These are phyloP conservation scores for Leptopilina drosophilae DNA, from an alignment of 2,888 invertebrate genomes.

Conservation along the genomic window DNA sequence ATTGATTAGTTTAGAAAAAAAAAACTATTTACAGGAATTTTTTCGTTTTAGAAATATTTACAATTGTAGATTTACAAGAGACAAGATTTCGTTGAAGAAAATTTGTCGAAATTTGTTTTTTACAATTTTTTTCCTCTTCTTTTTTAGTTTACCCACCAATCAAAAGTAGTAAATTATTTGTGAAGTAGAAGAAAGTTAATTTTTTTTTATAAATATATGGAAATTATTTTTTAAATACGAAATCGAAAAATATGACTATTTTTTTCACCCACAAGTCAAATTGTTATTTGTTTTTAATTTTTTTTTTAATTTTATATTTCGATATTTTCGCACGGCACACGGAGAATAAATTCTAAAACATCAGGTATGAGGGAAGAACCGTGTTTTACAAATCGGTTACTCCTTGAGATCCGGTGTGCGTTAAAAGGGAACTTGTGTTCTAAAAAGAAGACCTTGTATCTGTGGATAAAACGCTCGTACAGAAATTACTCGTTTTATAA, in stretches of 20 bases:
- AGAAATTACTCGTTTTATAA: slow-evolving; percentile 59
- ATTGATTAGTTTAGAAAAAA: background rate
- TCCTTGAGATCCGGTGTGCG: slow-evolving; percentile 41
- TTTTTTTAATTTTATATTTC: background rate
- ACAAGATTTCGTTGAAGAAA: too few relatives aligned
- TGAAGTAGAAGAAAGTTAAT: too few relatives aligned
- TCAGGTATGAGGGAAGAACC: slow-evolving; percentile 29
- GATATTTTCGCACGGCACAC: background rate
- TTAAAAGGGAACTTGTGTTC: slow-evolving; percentile 67
- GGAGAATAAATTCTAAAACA: slow-evolving; percentile 30
- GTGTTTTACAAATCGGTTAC: slow-evolving; percentile 41
- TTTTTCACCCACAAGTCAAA: too few relatives aligned
- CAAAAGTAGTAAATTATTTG: too few relatives aligned
- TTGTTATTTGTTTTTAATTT: too few relatives aligned
- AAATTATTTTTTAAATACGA: background rate
- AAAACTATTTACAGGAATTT: background rate
- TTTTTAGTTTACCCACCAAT: too few relatives aligned
- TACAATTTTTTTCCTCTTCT: too few relatives aligned
- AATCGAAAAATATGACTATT: background rate
- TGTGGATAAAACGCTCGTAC: slow-evolving; percentile 52
- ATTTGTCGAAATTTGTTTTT: too few relatives aligned
- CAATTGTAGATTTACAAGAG: background rate
- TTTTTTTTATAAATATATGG: too few relatives aligned
- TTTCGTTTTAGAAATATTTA: too few relatives aligned
- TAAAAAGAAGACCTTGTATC: slow-evolving; percentile 48